Percentiles rank a stretch among this genome's conserved stretches.
phyloP scores from a whole-genome alignment of 1,140 invertebrate genomes.

The Apis laboriosa region DNA sequence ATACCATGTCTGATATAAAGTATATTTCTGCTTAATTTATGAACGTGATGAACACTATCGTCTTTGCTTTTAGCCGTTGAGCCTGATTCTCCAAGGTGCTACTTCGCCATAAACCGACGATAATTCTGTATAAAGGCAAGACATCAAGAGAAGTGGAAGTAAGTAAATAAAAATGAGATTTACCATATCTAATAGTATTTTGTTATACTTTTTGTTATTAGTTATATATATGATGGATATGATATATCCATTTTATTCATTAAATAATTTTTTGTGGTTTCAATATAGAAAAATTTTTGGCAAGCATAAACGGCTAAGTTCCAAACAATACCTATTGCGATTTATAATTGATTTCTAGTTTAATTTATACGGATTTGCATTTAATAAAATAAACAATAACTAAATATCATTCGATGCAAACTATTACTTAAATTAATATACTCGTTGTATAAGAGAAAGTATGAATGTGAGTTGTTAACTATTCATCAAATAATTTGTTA shows the following conservation, averaged over 20 bases:
- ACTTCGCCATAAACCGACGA: constrained; percentile 87
- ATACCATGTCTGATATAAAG: constrained; percentile 86
- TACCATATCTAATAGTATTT: constrained; percentile 87
- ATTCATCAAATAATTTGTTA: constrained; percentile 88
- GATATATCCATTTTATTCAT: constrained; percentile 84
- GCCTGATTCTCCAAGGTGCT: constrained; percentile 57
- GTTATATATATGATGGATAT: constrained; percentile 88
- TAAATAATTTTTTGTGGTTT: constrained; percentile 84
- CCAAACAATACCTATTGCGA: constrained; percentile 89
- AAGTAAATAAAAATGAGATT: constrained; percentile 89
- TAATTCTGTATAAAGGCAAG: constrained; percentile 87
- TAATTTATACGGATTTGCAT: constrained; percentile 89
- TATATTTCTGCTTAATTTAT: constrained; percentile 86
- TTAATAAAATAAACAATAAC: constrained; percentile 91
- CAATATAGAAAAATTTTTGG: constrained; percentile 88
- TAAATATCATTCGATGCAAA: constrained; percentile 91
- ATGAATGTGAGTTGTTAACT: constrained; percentile 90
- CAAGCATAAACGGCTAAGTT: constrained; percentile 88
- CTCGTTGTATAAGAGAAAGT: constrained; percentile 90
- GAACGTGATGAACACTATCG: constrained; percentile 78
- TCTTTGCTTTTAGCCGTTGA: constrained; percentile 56
- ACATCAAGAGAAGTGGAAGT: constrained; percentile 87
- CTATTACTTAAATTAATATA: constrained; percentile 90
- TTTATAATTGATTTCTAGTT: constrained; percentile 85
- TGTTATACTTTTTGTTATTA: constrained; percentile 88